Evolutionary conservation across 2,113 vertebrate species (phyloP), one percentile per base, ranked within the genome.

Genomic region (Oenanthe melanoleuca): DNA sequence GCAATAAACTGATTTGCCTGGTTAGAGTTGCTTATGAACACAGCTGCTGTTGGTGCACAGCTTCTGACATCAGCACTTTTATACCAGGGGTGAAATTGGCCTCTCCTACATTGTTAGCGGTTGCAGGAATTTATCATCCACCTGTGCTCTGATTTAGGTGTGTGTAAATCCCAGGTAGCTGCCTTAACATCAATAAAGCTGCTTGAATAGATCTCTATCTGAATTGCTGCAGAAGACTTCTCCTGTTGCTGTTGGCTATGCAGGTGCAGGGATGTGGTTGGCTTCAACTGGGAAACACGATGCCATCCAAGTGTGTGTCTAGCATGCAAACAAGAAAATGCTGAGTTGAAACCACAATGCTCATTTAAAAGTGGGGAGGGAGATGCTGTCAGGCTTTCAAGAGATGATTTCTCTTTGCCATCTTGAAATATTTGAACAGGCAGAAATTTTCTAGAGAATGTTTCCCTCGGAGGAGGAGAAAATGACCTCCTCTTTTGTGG

Each of bases 211-310:
- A 95, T 97, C 92, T 55, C 88, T 95, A 92, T 95, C 95, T 93
- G 94, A 56, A 47, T 31, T 63, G 45, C 11, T 89, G 72, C 89
- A 71, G 86, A 86, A 67, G 85, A 6, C 75, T 92, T 78, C 95
- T 95, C 44, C 37, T 34, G 86, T 96, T 96, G 95, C 96, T 97
- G 94, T 71, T 93, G 93, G 94, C 95, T 70, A 95, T 95, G 91
- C 94, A 96, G 95, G 94, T 96, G 95, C 95, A 96, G 93, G 94
- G 96, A 93, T 92, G 95, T 64, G 94, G 93, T 88, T 93, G 92
- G 82, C 79, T 93, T 94, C 93, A 96, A 93, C 92, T 96, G 94
- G 96, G 93, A 96, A 96, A 96, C 50, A 34, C 5, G 64, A 83
- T 94, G 94, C 92, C 86, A 86, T 92, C 82, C 90, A 96, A 94